Conservation (phyloP, 37 sponge, comb jelly and placozoan genomes). For the Lycopodina hypogea region DNA sequence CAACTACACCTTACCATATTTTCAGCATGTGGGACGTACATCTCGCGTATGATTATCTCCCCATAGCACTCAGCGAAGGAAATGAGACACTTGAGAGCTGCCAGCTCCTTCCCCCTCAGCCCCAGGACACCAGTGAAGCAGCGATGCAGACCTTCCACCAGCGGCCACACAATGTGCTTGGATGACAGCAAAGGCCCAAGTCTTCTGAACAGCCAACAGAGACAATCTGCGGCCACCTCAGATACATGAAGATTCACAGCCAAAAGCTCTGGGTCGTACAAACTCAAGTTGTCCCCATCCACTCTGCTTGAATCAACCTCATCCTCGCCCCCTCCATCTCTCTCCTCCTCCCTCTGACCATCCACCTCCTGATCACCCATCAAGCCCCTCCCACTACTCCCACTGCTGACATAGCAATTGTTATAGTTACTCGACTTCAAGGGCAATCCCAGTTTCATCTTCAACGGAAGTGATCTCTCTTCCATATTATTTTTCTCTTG, state of each 20-base stretch:
- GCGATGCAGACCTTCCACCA: conserved; percentile 58
- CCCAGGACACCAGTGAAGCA: conserved; percentile 48
- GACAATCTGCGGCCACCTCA: conserved; percentile 63
- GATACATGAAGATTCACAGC: conserved; percentile 29
- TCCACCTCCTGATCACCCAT: neutral
- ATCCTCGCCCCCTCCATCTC: conserved; percentile 16
- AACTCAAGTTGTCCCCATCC: neutral
- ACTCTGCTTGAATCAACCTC: neutral
- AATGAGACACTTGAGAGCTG: conserved; percentile 28
- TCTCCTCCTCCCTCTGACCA: neutral
- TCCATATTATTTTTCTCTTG: neutral
- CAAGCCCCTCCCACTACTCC: neutral
- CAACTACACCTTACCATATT: conserved; percentile 45
- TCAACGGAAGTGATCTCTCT: neutral
- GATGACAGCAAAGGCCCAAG: conserved; percentile 75
- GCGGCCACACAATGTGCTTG: conserved; percentile 57
- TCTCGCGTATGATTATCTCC: conserved; percentile 30
- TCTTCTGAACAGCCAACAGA: conserved; percentile 67
- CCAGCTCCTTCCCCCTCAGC: conserved; percentile 10
- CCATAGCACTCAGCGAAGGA: conserved; percentile 55
- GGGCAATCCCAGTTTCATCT: neutral
- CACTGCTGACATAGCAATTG: neutral
- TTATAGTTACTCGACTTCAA: neutral
- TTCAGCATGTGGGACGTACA: conserved; percentile 62
- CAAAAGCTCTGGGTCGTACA: conserved; percentile 20